phyloP scores from a whole-genome alignment of 2,113 vertebrate genomes.

The Alaudala cheleensis region DNA sequence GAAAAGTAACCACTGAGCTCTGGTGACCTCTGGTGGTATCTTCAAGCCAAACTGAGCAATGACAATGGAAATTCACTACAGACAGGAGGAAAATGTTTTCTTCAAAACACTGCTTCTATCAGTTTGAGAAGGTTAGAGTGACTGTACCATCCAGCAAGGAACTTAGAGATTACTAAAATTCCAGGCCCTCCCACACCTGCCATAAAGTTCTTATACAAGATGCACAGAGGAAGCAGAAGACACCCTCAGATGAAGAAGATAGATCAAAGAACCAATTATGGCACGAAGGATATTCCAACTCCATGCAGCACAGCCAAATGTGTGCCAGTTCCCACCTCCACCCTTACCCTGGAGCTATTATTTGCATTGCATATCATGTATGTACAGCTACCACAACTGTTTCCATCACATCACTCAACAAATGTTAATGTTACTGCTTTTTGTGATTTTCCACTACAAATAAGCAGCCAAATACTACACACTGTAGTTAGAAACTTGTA shows the following conservation, averaged over 20 bases:
- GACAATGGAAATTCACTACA: background rate
- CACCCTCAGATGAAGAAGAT: background rate
- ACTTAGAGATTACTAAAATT: background rate
- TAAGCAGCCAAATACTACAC: background rate
- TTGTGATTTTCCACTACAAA: background rate
- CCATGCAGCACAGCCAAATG: too few species aligned
- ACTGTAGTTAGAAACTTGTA: background rate
- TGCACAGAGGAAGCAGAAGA: background rate
- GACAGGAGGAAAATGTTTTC: background rate
- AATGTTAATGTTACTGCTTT: background rate
- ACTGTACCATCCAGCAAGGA: background rate
- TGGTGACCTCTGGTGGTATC: background rate
- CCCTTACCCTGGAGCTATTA: background rate
- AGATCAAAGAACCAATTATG: rapidly evolving
- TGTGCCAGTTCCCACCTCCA: background rate
- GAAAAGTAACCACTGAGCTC: background rate
- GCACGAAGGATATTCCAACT: background rate
- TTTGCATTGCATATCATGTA: background rate
- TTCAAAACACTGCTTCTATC: background rate
- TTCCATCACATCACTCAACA: background rate
- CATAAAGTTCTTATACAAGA: rapidly evolving
- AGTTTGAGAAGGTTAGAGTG: background rate
- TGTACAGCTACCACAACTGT: background rate
- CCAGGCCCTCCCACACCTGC: background rate
- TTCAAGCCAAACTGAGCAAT: background rate